These are phyloP conservation scores for Phyllotreta striolata DNA, from an alignment of 2,888 invertebrate species.

Conservation along the genomic window DNA sequence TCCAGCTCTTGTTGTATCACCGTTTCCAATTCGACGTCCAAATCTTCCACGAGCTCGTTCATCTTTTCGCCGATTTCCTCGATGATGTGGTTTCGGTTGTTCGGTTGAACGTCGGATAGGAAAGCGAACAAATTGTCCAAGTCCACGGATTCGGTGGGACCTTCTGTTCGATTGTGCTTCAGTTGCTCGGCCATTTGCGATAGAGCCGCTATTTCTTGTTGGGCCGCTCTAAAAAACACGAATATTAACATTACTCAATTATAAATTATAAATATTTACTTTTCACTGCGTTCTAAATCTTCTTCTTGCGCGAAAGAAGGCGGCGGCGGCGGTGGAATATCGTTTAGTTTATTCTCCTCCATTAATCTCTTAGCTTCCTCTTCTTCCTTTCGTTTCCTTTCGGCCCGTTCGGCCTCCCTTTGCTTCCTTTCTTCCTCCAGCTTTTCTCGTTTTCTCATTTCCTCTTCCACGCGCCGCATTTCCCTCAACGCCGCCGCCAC, in stretches of 20 bases:
- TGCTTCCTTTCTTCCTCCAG: constrained; percentile 75
- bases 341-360: constrained; percentile 47
- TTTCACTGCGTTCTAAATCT: constrained; percentile 71
- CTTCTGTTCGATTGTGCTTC: constrained; percentile 67
- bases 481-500: constrained; percentile 86
- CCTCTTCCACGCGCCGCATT: constrained; percentile 86
- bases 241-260: constrained; percentile 7
- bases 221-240: constrained; percentile 65
- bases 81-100: constrained; percentile 69
- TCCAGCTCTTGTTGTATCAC: constrained; percentile 71
- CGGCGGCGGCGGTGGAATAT: constrained; percentile 52
- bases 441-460: constrained; percentile 81
- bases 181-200: constrained; percentile 77
- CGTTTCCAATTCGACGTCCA: constrained; percentile 79
- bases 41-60: constrained; percentile 82
- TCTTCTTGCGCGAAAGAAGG: constrained; percentile 62
- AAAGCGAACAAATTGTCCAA: constrained; percentile 91
- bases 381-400: constrained; percentile 65
- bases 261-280: constrained; percentile 58
- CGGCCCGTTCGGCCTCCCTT: constrained; percentile 68
- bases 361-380: constrained; percentile 52
- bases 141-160: constrained; percentile 76
- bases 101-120: constrained; percentile 77
- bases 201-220: constrained; percentile 75
- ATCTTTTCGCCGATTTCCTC: constrained; percentile 87